Evolutionary conservation across 1,140 invertebrate genomes (phyloP), one percentile per base, ranked within the genome.

Genomic region (Micrasema longulum): DNA sequence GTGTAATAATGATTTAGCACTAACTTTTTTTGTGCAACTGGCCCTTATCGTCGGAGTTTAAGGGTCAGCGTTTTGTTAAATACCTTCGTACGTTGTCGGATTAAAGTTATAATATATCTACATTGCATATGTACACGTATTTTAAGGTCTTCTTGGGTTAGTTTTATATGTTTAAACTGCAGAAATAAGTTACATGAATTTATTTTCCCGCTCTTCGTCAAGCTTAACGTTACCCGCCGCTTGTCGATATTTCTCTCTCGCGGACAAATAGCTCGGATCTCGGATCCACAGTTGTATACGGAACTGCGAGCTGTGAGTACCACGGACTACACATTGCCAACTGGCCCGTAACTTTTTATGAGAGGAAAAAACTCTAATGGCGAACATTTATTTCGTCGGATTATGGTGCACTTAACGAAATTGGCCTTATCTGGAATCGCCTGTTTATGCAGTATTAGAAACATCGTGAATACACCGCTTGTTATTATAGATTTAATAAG

Each of bases 181-280:
- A n/a, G n/a, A n/a, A n/a, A n/a, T n/a, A n/a, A n/a, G n/a, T n/a
- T n/a, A n/a, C n/a, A n/a, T n/a, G n/a, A n/a, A n/a, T n/a, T n/a
- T n/a, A n/a, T n/a, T n/a, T n/a, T n/a, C n/a, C n/a, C n/a, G n/a
- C n/a, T n/a, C n/a, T n/a, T n/a, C n/a, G n/a, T n/a, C n/a, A n/a
- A n/a, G n/a, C n/a, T n/a, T n/a, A n/a, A n/a, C n/a, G 26, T 57
- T 57, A n/a, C 38, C 38, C 23, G 26, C 26, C 22, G 64, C 12
- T 36, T 45, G 64, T 22, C 48, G 48, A 68, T 68, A 68, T 68
- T 68, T 68, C 45, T 55, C 66, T 23, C 31, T 9, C 36, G 47
- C 45, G 26, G 63, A 66, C 45, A 48, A 66, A 50, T 50, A 36
- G 23, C 18, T 14, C n/a, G 20, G 22, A 22, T 12, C 20, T 11